Evolutionary conservation across 1,140 invertebrate genomes (phyloP), one percentile per base, ranked within the genome.

Genomic region (Hormaphis cornu): DNA sequence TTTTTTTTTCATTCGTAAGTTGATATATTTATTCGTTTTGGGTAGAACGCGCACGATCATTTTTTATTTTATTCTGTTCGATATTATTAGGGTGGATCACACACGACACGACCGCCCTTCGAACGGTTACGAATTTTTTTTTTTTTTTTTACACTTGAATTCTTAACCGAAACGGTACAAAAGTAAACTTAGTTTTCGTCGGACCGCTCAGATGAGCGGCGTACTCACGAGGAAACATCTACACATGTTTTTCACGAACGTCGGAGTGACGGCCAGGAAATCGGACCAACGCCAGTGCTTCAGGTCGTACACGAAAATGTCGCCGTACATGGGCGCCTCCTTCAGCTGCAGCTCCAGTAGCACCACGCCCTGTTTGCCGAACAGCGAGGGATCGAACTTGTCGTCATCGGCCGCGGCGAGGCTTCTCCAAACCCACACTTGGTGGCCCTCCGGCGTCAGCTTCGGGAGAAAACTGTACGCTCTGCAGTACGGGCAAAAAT

Each of bases 181-280:
- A n/a, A 10, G 1, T 10, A 12, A 10, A 24, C n/a, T n/a, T n/a
- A n/a, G n/a, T n/a, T n/a, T n/a, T n/a, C n/a, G 16, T 16, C 14
- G 14, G n/a, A 1, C 1, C 9, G 26, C 1, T 16, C 14, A 0
- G 9, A 1, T 58, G n/a, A n/a, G n/a, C n/a, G n/a, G n/a, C n/a
- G 14, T 50, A 66, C 44, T 66, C 7, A 66, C 61, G 1, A 66
- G 8, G 6, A n/a, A 30, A 66, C 61, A 66, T 33, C 22, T 28
- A 7, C 48, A 22, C 2, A 66, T 14, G 6, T 66, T 20, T 66
- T 66, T 66, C 6, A 30, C 33, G 20, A 50, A 30, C 3, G 40
- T 46, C 3, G 61, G 61, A 3, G 61, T 66, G 8, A 30, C 48
- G 6, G 61, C 24, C 28, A 66, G 14, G 26, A 66, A 66, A 18